A percentile compares a stretch with the other conserved stretches of the same genome.
phyloP scores from a whole-genome alignment of 1,140 invertebrate genomes.

The Tetragonula clypearis region DNA sequence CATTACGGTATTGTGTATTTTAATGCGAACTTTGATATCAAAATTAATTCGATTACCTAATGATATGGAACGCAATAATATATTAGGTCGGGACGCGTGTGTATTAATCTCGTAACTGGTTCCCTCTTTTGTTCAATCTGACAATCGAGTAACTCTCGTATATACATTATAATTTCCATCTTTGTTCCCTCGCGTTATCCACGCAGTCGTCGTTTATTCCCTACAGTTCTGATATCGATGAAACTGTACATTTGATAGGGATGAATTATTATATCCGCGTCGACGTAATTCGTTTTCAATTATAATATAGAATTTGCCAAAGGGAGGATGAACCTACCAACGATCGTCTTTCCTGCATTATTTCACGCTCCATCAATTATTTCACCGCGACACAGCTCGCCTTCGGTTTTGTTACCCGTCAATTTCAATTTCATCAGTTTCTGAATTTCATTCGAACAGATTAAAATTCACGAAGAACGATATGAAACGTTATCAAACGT shows the following conservation, averaged over 20 bases:
- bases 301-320: neutral
- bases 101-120: neutral
- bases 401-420: neutral
- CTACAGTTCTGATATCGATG: neutral
- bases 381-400: neutral
- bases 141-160: neutral
- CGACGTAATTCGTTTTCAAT: neutral
- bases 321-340: neutral
- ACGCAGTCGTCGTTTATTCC: too few species aligned
- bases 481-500: neutral
- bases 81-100: too few species aligned
- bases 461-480: neutral
- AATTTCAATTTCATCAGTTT: neutral
- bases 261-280: too few species aligned
- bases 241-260: neutral
- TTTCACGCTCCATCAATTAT: neutral
- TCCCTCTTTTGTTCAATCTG: neutral
- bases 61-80: neutral
- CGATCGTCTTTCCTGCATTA: neutral
- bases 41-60: neutral
- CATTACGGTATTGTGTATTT: too few species aligned
- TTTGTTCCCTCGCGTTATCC: neutral
- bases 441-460: neutral
- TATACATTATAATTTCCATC: neutral
- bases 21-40: neutral